Percentiles rank a stretch among this genome's conserved stretches.
These are phyloP conservation scores for Drosophila birchii DNA, from an alignment of 2,888 invertebrate genomes.

Conservation along the genomic window DNA sequence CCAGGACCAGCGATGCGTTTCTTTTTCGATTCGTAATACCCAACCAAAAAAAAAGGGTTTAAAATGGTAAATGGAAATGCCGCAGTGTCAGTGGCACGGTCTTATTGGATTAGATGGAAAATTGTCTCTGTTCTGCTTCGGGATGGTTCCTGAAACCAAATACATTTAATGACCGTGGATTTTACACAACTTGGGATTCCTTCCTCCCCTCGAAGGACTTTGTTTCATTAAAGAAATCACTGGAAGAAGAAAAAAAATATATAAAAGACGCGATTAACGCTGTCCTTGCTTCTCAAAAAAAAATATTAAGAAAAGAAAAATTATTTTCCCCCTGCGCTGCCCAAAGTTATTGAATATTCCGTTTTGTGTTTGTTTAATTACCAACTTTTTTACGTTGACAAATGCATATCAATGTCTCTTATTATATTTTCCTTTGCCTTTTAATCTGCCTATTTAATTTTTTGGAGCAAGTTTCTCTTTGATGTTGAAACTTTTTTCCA, in stretches of 20 bases:
- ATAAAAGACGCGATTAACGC: conserved; percentile 67
- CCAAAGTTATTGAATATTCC: conserved; percentile 73
- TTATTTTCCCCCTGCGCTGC: conserved; percentile 15
- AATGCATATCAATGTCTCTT: conserved; percentile 56
- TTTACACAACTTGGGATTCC: conserved; percentile 35
- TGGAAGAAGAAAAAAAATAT: conserved; percentile 4
- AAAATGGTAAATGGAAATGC: conserved; percentile 36
- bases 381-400: conserved; percentile 72
- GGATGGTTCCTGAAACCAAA: conserved; percentile 24
- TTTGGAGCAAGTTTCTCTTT: conserved; percentile 69
- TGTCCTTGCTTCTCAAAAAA: conserved; percentile 45
- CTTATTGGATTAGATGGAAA: conserved; percentile 69
- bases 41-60: conserved; percentile 62
- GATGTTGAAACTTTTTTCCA: conserved; percentile 71
- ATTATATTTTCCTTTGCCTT: conserved; percentile 39
- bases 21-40: conserved; percentile 49
- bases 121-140: conserved; percentile 18
- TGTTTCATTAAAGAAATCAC: conserved; percentile 36
- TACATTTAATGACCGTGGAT: conserved; percentile 48
- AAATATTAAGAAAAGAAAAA: conserved; percentile 22
- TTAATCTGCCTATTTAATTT: conserved; percentile 78
- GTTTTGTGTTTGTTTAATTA: conserved; percentile 80
- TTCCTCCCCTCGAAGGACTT: conserved; percentile 16
- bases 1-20: conserved; percentile 67
- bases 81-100: conserved; percentile 39